Evolutionary conservation across 2,888 invertebrate species (phyloP).

Genomic region (Atherix ibis): DNA sequence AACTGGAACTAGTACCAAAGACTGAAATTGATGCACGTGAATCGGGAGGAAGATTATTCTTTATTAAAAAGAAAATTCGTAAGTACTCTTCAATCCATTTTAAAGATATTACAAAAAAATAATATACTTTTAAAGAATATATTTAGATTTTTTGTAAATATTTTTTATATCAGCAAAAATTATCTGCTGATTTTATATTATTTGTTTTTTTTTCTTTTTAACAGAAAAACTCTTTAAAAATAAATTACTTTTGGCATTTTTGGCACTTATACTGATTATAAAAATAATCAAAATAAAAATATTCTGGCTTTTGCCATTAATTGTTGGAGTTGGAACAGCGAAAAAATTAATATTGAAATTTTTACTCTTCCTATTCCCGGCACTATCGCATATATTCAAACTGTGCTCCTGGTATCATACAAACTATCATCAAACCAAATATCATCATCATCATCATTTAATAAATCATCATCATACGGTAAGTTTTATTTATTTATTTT

Average conservation of each 20-base stretch:
- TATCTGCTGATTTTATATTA: too few relatives aligned
- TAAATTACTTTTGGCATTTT: conserved; percentile 55
- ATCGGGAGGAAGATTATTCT: conserved; percentile 46
- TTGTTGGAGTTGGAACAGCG: conserved; percentile 66
- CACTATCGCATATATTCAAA: conserved; percentile 67
- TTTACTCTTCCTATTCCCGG: conserved; percentile 66
- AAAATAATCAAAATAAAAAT: conserved; percentile 67
- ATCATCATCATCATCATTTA: conserved; percentile 68
- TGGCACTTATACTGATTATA: conserved; percentile 59
- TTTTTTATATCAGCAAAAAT: conserved; percentile 1
- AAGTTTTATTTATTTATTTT: conserved; percentile 17
- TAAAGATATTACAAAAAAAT: not conserved
- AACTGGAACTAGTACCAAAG: conserved; percentile 51
- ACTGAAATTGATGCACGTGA: conserved; percentile 29
- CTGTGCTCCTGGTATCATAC: conserved; percentile 70
- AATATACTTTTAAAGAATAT: not conserved
- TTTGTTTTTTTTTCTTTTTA: conserved; percentile 22
- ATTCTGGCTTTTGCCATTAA: conserved; percentile 59
- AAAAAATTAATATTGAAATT: conserved; percentile 71
- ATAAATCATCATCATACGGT: conserved; percentile 59
- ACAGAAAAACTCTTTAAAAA: conserved; percentile 62
- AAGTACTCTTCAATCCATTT: conserved; percentile 13
- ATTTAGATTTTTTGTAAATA: not conserved
- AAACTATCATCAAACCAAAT: conserved; percentile 54
- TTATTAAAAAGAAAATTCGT: conserved; percentile 29